Evolutionary conservation across 2,888 invertebrate species (phyloP).

Genomic region (Melanostoma mellinum): DNA sequence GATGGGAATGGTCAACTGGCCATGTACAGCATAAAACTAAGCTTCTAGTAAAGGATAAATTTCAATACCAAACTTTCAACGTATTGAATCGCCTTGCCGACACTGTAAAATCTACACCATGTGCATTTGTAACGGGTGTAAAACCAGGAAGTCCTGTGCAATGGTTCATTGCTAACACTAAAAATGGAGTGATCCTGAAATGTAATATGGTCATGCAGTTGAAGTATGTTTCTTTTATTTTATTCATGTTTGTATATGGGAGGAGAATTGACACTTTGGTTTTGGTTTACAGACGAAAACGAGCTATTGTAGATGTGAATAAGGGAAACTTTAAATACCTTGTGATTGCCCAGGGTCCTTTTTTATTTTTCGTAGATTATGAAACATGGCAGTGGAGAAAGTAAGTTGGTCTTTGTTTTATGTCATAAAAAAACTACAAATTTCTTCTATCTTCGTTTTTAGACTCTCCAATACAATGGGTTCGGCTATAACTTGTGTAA

Average conservation of each 20-base stretch:
- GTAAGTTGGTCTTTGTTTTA: conserved; percentile 62
- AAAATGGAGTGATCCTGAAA: conserved; percentile 50
- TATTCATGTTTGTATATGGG: not conserved
- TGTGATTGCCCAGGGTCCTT: conserved; percentile 75
- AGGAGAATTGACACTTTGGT: not conserved
- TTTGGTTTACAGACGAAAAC: conserved; percentile 68
- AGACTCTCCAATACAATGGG: conserved; percentile 74
- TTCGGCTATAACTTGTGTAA: conserved; percentile 84
- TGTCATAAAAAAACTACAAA: not conserved
- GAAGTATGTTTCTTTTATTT: conserved; percentile 7
- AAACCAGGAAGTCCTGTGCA: not conserved
- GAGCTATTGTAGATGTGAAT: conserved; percentile 76
- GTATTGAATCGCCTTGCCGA: conserved; percentile 75
- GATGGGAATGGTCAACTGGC: conserved; percentile 86
- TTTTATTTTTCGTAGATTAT: conserved; percentile 78
- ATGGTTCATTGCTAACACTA: conserved; percentile 77
- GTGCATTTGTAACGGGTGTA: conserved; percentile 77
- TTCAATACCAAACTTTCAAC: conserved; percentile 76
- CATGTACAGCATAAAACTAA: conserved; percentile 78
- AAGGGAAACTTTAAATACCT: conserved; percentile 77
- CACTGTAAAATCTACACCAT: conserved; percentile 74
- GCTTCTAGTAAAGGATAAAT: conserved; percentile 49
- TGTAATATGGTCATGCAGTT: conserved; percentile 44
- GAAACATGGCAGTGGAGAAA: conserved; percentile 75
- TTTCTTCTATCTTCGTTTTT: conserved; percentile 28